Conservation (phyloP, 2,797 vertebrate species). For the Typhlichthys eigenmanni region DNA sequence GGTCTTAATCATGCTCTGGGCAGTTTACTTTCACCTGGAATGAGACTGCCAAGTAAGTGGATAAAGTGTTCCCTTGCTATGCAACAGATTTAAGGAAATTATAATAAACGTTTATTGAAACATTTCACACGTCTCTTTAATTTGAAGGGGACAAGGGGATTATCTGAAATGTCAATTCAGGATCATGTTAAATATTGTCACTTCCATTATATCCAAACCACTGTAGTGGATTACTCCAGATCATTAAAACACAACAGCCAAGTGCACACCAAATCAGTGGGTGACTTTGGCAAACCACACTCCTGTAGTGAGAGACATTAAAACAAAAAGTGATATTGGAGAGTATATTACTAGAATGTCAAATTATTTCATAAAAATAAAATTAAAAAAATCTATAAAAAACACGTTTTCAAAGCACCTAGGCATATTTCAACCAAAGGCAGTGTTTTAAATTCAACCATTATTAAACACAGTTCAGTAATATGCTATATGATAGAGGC, state of each 20-base stretch:
- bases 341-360: constrained; percentile 10
- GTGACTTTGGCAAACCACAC: constrained; percentile 1
- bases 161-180: constrained; percentile 7
- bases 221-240: constrained; percentile 16
- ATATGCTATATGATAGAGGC: constrained; percentile 32
- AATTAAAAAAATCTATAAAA: constrained; percentile 28
- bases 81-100: no score
- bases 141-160: no score
- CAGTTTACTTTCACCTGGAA: no score
- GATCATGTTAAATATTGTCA: constrained; percentile 8
- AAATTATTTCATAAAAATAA: constrained; percentile 11
- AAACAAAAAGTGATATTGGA: constrained; percentile 15
- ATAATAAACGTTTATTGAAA: constrained; percentile 2
- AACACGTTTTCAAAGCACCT: constrained; percentile 44
- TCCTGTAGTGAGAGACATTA: constrained; percentile 7
- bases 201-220: constrained; percentile 9
- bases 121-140: constrained; percentile 32
- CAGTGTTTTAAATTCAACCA: constrained; percentile 52
- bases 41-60: not conserved
- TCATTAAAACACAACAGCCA: constrained; percentile 1
- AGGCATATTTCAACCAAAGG: constrained; percentile 45
- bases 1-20: no score
- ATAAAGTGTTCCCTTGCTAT: constrained; percentile 10
- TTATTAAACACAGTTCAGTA: constrained; percentile 56
- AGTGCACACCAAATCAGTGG: not conserved